Conservation (phyloP, 2,113 vertebrate genomes). For the Tragelaphus imberbis region DNA sequence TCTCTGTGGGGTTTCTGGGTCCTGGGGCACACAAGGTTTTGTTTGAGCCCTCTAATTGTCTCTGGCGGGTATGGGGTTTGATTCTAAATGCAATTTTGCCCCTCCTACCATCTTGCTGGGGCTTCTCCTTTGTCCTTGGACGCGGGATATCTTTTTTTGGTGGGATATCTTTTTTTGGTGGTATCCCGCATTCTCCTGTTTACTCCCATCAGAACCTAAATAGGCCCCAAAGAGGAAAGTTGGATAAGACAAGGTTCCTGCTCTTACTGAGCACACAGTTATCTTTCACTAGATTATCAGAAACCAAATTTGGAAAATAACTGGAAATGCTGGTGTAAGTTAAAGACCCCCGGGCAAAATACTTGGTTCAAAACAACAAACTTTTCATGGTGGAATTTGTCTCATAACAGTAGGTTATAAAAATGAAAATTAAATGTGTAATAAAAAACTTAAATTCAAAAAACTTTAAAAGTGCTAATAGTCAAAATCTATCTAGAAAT, state of each 20-base stretch:
- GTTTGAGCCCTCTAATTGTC: not conserved
- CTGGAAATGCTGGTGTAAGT: not conserved
- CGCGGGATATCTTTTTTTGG: not conserved
- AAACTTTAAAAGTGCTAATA: not conserved
- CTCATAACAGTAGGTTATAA: not conserved
- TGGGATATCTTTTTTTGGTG: no score
- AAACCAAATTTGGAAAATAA: not conserved
- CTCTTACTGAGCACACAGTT: not conserved
- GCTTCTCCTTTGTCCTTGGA: not conserved
- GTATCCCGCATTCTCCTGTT: not conserved
- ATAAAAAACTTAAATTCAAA: not conserved
- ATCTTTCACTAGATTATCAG: not conserved
- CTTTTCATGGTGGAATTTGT: rapidly evolving
- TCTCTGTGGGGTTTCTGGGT: not conserved
- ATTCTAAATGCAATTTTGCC: not conserved
- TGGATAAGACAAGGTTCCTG: not conserved
- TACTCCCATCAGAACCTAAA: not conserved
- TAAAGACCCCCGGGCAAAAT: rapidly evolving
- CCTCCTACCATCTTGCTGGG: not conserved
- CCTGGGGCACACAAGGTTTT: not conserved
- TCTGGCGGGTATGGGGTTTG: not conserved
- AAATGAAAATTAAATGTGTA: not conserved
- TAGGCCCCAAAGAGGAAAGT: not conserved
- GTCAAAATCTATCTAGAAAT: not conserved
- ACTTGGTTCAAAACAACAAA: not conserved